Evolutionary conservation across 2,888 invertebrate species (phyloP).

Genomic region (Lymantria dispar): DNA sequence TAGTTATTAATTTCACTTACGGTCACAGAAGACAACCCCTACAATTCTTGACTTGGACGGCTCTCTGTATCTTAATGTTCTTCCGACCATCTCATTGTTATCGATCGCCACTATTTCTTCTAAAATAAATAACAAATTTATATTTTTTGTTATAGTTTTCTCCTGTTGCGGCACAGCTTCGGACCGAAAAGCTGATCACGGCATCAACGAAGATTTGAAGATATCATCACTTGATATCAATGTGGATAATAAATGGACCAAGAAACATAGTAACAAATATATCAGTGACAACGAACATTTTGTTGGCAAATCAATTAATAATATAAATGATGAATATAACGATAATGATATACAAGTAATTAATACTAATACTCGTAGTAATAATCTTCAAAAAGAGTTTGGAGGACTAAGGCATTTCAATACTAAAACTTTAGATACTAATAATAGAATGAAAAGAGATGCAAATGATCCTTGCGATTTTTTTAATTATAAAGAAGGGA

Average conservation of each 20-base stretch:
- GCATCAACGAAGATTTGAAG: conserved; percentile 27
- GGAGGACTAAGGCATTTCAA: conserved; percentile 24
- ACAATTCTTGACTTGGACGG: no score
- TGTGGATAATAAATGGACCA: conserved; percentile 36
- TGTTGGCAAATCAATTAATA: neutral
- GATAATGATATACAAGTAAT: conserved; percentile 15
- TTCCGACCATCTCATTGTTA: no score
- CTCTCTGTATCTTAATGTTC: no score
- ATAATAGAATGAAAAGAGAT: conserved; percentile 46
- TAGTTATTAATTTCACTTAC: no score
- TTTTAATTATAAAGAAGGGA: conserved; percentile 29
- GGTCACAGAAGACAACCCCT: no score
- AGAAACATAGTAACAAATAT: conserved; percentile 25
- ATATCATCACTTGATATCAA: conserved; percentile 19
- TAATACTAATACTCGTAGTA: conserved; percentile 30
- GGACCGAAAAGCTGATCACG: conserved; percentile 60
- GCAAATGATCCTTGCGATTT: conserved; percentile 46
- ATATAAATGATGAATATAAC: conserved; percentile 2
- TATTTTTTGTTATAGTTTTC: conserved; percentile 61
- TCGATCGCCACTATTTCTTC: neutral
- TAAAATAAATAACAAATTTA: conserved; percentile 1
- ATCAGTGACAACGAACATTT: conserved; percentile 15
- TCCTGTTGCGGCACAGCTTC: conserved; percentile 51
- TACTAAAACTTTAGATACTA: conserved; percentile 23
- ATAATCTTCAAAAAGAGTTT: neutral